Percentiles rank a stretch among this genome's conserved stretches.
Conservation (phyloP, 2,888 invertebrate genomes). For the Drosophila cognata region DNA sequence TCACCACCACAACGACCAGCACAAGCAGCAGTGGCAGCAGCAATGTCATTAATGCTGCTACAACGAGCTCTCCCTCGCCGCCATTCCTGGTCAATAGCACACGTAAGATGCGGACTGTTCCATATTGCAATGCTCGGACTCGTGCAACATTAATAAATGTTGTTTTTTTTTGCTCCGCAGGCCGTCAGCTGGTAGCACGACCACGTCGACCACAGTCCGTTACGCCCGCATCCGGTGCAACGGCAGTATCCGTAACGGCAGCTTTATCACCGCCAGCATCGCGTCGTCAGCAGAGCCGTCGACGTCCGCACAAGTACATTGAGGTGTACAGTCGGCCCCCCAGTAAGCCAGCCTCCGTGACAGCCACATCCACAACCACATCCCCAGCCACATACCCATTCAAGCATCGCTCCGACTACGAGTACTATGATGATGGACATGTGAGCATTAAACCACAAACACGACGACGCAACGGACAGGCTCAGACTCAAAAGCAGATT, state of each 20-base stretch:
- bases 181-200: slow-evolving; percentile 64
- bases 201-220: slow-evolving; percentile 69
- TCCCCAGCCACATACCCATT: slow-evolving; percentile 38
- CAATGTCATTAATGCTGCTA: slow-evolving; percentile 31
- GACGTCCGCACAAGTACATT: slow-evolving; percentile 79
- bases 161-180: slow-evolving; percentile 19
- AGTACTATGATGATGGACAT: slow-evolving; percentile 90
- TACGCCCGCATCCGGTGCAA: slow-evolving; percentile 62
- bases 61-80: slow-evolving; percentile 13
- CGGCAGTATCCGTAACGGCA: slow-evolving; percentile 29
- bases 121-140: neutral
- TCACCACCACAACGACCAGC: neutral
- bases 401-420: slow-evolving; percentile 86
- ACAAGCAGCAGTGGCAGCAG: slow-evolving; percentile 6
- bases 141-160: neutral
- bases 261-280: slow-evolving; percentile 43
- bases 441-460: slow-evolving; percentile 83
- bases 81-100: slow-evolving; percentile 30
- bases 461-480: slow-evolving; percentile 26
- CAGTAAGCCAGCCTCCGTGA: slow-evolving; percentile 45
- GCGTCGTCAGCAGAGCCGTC: slow-evolving; percentile 77
- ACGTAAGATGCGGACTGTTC: slow-evolving; percentile 43
- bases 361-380: slow-evolving; percentile 34
- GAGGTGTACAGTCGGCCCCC: slow-evolving; percentile 81
- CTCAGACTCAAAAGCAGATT: slow-evolving; percentile 53